Base-by-base conservation (phyloP, 1,140 invertebrate genomes). In the Mizuhopecten yessoensis region DNA sequence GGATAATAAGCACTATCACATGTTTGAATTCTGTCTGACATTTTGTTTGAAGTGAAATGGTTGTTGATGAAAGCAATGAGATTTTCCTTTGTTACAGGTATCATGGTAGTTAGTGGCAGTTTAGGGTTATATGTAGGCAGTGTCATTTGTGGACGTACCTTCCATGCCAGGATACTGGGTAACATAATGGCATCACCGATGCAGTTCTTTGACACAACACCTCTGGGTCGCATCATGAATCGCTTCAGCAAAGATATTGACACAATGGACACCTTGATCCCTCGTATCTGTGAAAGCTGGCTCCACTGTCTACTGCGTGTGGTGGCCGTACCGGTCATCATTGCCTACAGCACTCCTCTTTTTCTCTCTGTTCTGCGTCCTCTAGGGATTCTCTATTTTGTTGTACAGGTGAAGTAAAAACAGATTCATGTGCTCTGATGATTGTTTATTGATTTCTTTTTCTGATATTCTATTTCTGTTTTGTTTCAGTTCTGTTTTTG, bases 351-450 rank as follows among this genome's bases (percentile, higher is more conserved):
- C 86, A 94, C 94, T 0, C 98, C 98, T 0, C 97, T 98, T 94
- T 99, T 99, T 97, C 95, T 98, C 91, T 96, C 97, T 10, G 97
- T 98, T 42, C 98, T 99, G 92, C 86, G 99, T 91, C 99, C 99
- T 17, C 98, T 99, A 94, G 98, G 97, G 86, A 91, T 98, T 29
- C 93, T 99, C 87, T 99, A 99, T 97, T 98, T 98, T 96, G 98
- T 99, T 93, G 98, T 99, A 92, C 97, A 97, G 96, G 97, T 97
- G 86, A 87, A 91, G 39, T 88, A 34, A 10, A 15, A 33, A 29
- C 20, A 49, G 1, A 49, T 49, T 39, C 42, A 39, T 39, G 36
- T 45, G 9, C n/a, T 75, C 23, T 75, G n/a, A 75, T n/a, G 17
- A n/a, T 17, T 13, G n/a, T 39, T 49, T 10, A 10, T 75, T 75